A percentile compares a stretch with the other conserved stretches of the same genome.
Evolutionary conservation across 2,888 invertebrate genomes (phyloP).

Genomic region (Leptodirus hochenwartii): DNA sequence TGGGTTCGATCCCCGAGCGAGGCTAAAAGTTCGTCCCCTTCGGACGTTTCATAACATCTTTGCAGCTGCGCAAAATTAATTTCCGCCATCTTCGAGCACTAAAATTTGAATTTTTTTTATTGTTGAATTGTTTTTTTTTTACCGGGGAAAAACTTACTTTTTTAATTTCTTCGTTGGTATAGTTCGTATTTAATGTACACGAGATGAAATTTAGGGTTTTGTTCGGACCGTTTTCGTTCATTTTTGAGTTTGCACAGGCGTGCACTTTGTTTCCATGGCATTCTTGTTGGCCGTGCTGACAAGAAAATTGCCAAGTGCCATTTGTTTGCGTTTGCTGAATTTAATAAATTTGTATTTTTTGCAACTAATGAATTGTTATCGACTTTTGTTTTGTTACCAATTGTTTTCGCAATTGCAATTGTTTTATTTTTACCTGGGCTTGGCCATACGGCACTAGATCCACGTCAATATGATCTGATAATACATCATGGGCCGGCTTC

Average conservation of each 20-base stretch:
- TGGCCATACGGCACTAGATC: constrained; percentile 33
- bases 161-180: constrained; percentile 3
- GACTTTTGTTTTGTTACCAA: too few relatives aligned
- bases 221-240: constrained; percentile 13
- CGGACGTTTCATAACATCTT: constrained; percentile 15
- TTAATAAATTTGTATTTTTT: too few relatives aligned
- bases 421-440: constrained; percentile 25
- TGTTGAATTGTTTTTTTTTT: not conserved
- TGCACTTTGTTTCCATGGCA: constrained; percentile 34
- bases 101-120: constrained; percentile 9
- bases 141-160: not conserved
- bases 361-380: constrained; percentile 4
- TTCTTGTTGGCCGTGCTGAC: constrained; percentile 33
- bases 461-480: constrained; percentile 10
- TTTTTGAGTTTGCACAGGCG: constrained; percentile 28
- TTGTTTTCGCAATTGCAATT: too few relatives aligned
- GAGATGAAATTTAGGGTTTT: too few relatives aligned
- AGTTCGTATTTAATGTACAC: too few relatives aligned
- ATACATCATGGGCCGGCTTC: constrained; percentile 16
- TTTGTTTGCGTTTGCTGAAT: constrained; percentile 10
- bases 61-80: constrained; percentile 15
- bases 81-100: constrained; percentile 22
- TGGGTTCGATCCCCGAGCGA: constrained; percentile 23
- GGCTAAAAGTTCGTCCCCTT: constrained; percentile 20
- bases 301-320: constrained; percentile 23